Base-by-base conservation (phyloP, 1,140 invertebrate genomes). In the Drosophila aff. region DNA sequence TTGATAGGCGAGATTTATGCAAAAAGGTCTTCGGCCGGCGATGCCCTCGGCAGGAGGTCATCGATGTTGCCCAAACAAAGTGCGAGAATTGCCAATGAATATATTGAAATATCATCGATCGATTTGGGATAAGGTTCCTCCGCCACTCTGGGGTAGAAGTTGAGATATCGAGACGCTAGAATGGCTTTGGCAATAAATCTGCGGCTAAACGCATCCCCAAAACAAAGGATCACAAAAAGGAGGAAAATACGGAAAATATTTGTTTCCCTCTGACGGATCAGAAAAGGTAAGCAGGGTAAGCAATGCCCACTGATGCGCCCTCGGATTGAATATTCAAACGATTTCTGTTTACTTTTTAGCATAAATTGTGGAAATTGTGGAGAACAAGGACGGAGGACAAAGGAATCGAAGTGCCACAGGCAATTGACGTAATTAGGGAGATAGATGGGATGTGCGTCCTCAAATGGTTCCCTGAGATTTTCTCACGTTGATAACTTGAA, bases 401-500 rank as follows among this genome's bases (percentile, higher is more conserved):
- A 65, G 61, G 33, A 66, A 66, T 69, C 74, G 55, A 79, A 60
- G 76, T 63, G 81, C 73, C 74, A 61, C 74, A 68, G 78, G 84
- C 81, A 89, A 89, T 89, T 81, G 78, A 33, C 74, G 85, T 79
- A 89, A 90, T 89, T 89, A 89, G 78, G 65, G 61, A 79, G 67
- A 81, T 79, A 58, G 46, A 57, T 79, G 53, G 46, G 38, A 61
- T 38, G 55, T 57, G 18, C 11, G 11, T 44, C 23, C 31, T 31
- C 10, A 52, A 52, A 52, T 52, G 28, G 77, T 73, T 72, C 26
- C n/a, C 44, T 1, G 10, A 46, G 63, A 78, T 81, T 89, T 86
- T 89, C 84, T 84, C 84, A 87, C 77, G 84, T 76, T 75, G 79
- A 77, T 60, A 68, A 13, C 46, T 47, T 9, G 7, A 10, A 38